Conservation (phyloP, 2,113 vertebrate species). For the Ginglymostoma cirratum region DNA sequence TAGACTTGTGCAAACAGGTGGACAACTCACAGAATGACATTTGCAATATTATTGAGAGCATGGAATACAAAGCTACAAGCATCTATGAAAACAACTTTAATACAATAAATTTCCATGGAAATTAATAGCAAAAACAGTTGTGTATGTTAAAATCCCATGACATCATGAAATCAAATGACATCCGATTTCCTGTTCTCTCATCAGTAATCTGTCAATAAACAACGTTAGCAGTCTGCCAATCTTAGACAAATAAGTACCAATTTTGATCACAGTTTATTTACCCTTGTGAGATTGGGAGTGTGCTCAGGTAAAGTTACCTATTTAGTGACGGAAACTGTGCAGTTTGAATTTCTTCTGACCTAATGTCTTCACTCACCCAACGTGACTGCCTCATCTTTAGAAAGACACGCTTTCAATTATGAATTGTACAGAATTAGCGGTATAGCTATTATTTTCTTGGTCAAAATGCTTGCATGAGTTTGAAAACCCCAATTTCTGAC, state of each 20-base stretch:
- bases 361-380: neutral
- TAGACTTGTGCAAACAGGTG: neutral
- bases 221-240: neutral
- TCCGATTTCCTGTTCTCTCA: neutral
- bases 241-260: neutral
- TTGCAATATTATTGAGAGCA: neutral
- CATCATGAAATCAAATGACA: neutral
- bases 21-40: neutral
- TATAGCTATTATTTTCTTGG: neutral
- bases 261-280: neutral
- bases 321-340: neutral
- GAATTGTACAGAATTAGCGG: neutral
- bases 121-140: neutral
- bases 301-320: neutral
- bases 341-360: neutral
- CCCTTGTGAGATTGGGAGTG: neutral
- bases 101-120: neutral
- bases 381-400: neutral
- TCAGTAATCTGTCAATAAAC: neutral
- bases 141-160: neutral
- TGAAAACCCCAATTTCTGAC: neutral
- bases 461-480: neutral
- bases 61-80: slow-evolving; percentile 15
- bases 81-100: neutral
- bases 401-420: neutral